Percentiles rank a stretch among this genome's conserved stretches.
Conservation (phyloP, 2,797 vertebrate species). For the Microcaecilia unicolor region DNA sequence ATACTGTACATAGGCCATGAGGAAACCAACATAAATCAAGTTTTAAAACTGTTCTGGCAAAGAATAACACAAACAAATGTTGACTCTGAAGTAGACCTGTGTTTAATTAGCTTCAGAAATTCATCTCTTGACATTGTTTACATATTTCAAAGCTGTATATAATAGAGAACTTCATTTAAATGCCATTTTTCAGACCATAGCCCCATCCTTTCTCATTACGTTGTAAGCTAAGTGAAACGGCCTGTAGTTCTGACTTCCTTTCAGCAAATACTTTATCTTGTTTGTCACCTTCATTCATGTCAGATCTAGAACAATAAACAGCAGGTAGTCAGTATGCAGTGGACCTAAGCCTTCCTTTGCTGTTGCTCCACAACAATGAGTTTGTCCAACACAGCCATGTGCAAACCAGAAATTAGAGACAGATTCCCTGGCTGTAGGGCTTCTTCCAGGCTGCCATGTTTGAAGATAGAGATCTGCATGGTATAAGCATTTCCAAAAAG, state of each 20-base stretch:
- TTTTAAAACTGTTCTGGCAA: too few species aligned
- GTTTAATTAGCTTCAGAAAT: too few species aligned
- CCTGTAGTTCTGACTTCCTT: constrained; percentile 51
- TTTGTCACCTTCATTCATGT: constrained; percentile 60
- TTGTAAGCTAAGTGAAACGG: constrained; percentile 45
- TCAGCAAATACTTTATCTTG: constrained; percentile 52
- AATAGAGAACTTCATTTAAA: background rate
- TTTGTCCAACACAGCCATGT: constrained; percentile 16
- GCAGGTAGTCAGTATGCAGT: constrained; percentile 33
- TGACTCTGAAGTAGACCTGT: too few species aligned
- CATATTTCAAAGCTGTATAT: background rate
- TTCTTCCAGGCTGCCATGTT: background rate
- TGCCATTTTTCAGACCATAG: constrained; percentile 6
- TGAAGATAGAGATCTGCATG: constrained; percentile 2
- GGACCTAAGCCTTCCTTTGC: constrained; percentile 20
- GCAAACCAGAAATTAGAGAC: constrained; percentile 52
- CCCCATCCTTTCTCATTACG: constrained; percentile 33
- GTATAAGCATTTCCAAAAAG: background rate
- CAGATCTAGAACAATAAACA: constrained; percentile 74
- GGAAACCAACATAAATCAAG: too few species aligned
- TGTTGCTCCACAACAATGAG: background rate
- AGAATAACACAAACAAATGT: too few species aligned
- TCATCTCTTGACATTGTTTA: background rate
- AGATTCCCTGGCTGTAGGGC: constrained; percentile 42
- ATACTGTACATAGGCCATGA: too few species aligned